These are phyloP conservation scores for Sebastes matsubarae DNA, from an alignment of 2,797 vertebrate species.

Conservation along the genomic window DNA sequence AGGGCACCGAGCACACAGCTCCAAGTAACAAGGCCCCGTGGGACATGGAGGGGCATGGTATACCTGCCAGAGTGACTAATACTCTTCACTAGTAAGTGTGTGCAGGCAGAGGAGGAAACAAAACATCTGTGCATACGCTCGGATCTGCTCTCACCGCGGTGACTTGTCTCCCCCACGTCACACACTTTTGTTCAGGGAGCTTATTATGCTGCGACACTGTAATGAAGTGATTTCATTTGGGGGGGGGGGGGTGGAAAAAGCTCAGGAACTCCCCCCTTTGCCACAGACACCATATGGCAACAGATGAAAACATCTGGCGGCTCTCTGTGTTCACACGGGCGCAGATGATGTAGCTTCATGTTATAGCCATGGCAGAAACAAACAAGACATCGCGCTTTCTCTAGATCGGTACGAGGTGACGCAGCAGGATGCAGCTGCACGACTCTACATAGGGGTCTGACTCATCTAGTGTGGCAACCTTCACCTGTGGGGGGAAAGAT, in stretches of 20 bases:
- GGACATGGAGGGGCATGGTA: slow-evolving; percentile 45
- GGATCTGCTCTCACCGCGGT: slow-evolving; percentile 1
- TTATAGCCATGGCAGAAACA: not conserved
- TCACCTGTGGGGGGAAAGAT: not conserved
- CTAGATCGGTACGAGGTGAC: not conserved
- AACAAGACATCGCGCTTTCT: not conserved
- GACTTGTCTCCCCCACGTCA: not conserved
- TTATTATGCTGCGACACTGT: slow-evolving; percentile 61
- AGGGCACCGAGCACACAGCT: slow-evolving; percentile 47
- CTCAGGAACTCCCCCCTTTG: not conserved
- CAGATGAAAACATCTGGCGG: slow-evolving; percentile 73
- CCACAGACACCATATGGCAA: slow-evolving; percentile 55
- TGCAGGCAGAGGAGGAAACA: slow-evolving; percentile 9
- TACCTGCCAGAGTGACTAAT: slow-evolving; percentile 72
- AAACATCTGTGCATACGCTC: slow-evolving; percentile 28
- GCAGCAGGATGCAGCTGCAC: not conserved
- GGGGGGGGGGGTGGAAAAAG: not conserved
- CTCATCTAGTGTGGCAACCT: not conserved
- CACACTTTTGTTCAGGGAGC: slow-evolving; percentile 52
- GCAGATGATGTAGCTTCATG: slow-evolving; percentile 25
- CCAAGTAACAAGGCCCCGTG: slow-evolving; percentile 71
- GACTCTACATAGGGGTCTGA: not conserved
- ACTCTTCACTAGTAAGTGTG: slow-evolving; percentile 33
- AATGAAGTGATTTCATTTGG: slow-evolving; percentile 73
- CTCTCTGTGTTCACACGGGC: slow-evolving; percentile 15